Percentiles rank a stretch among this genome's conserved stretches.
phyloP scores from a whole-genome alignment of 2,888 invertebrate genomes.

The Acanthosoma haemorrhoidale region DNA sequence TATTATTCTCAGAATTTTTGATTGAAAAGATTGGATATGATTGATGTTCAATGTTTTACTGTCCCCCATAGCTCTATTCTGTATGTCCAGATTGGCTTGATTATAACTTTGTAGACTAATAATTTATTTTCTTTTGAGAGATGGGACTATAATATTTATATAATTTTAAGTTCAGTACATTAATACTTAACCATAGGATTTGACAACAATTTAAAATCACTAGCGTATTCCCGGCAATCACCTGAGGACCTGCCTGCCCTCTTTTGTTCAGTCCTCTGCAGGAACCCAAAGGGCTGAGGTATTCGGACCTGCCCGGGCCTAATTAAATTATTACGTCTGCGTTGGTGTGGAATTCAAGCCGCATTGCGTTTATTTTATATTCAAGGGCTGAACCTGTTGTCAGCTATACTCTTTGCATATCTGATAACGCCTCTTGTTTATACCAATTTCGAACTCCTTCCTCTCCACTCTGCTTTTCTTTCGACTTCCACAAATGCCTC shows the following conservation, averaged over 20 bases:
- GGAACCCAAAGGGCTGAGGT: neutral
- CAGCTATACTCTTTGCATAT: slow-evolving; percentile 20
- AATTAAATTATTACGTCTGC: neutral
- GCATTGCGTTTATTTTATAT: neutral
- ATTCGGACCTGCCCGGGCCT: neutral
- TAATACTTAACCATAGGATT: neutral
- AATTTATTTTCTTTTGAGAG: neutral
- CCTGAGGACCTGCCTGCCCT: too few relatives aligned
- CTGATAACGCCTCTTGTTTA: slow-evolving; percentile 16
- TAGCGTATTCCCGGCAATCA: too few relatives aligned
- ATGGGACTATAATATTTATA: neutral
- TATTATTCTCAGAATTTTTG: too few relatives aligned
- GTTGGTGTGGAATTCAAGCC: slow-evolving; percentile 1
- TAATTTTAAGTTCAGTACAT: neutral
- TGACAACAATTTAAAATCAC: neutral
- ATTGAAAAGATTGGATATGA: too few relatives aligned
- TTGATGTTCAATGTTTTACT: too few relatives aligned
- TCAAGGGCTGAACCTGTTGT: neutral
- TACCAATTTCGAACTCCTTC: neutral
- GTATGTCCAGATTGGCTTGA: too few relatives aligned
- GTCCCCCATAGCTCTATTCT: too few relatives aligned
- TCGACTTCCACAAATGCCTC: too few relatives aligned
- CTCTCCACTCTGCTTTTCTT: neutral
- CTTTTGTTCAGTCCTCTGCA: neutral
- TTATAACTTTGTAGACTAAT: too few relatives aligned